Base-by-base conservation (phyloP, 2,888 invertebrate species). In the Clanis bilineata region DNA sequence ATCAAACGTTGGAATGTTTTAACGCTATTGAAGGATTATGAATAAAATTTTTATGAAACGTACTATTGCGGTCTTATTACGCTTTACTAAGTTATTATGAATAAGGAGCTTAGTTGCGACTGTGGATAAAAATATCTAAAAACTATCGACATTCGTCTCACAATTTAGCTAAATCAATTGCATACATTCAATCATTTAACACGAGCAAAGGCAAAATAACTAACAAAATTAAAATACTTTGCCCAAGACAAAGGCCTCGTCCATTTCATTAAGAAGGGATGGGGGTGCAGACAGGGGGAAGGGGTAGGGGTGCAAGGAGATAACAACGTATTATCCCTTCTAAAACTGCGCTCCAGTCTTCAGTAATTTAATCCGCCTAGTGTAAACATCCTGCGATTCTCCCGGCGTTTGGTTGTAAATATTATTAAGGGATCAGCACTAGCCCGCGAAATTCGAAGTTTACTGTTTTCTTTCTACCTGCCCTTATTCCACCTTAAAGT, bases 311-410 rank as follows among this genome's bases (percentile, higher is more conserved):
- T 6, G 32, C 22, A 67, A 67, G 61, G 65, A 81, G 81, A 82
- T 83, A 80, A 78, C 74, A 72, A 73, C 74, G 76, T 80, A 76
- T 78, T 78, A 80, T 79, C 72, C 76, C 70, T 75, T 73, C 71
- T 69, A 66, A 74, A 76, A 77, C 69, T 77, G 72, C 59, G 71
- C 73, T 71, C 69, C 73, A 69, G 66, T 76, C 74, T 69, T 69
- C 70, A 79, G 80, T 79, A 82, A 79, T 78, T 78, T 82, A 82
- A 78, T 77, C 74, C 71, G n/a, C 66, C 64, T 65, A 66, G 72
- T 73, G 73, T 73, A 72, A 79, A 79, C 73, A 77, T 51, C 51
- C 51, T 51, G 51, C 32, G 51, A 32, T 73, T 74, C 68, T 64
- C 59, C 66, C 41, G 62, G 67, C 36, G 21, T 47, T 51, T 28